These are phyloP conservation scores for Brevimyrus niger DNA, from an alignment of 2,113 vertebrate species.

Conservation along the genomic window DNA sequence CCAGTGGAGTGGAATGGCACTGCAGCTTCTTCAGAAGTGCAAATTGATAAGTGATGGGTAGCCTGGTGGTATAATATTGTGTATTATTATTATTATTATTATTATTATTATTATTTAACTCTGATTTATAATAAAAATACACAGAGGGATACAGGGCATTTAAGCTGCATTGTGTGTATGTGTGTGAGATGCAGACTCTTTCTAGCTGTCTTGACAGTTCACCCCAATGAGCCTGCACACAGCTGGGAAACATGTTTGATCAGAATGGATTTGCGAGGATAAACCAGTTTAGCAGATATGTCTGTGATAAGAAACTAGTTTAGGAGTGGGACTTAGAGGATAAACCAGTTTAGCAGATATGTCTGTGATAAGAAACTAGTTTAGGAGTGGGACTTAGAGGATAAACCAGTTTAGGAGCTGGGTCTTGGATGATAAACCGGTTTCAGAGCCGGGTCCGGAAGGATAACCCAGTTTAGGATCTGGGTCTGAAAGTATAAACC, in stretches of 20 bases:
- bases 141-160: not conserved
- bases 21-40: not conserved
- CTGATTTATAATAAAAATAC: not conserved
- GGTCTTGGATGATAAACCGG: not conserved
- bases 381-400: not conserved
- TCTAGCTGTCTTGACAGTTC: not conserved
- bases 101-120: not conserved
- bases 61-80: not conserved
- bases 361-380: not conserved
- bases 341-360: not conserved
- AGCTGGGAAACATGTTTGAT: not conserved
- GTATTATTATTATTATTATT: not conserved
- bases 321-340: not conserved
- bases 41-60: not conserved
- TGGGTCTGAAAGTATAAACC: not conserved
- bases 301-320: not conserved
- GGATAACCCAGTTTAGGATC: not conserved
- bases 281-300: not conserved
- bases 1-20: constrained; percentile 5
- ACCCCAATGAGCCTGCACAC: not conserved
- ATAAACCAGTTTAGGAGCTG: not conserved
- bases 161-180: not conserved
- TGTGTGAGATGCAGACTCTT: not conserved
- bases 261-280: not conserved
- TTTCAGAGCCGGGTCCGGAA: not conserved